Conservation (phyloP, 2,797 vertebrate species). For the Parotocinclus haroldoi region DNA sequence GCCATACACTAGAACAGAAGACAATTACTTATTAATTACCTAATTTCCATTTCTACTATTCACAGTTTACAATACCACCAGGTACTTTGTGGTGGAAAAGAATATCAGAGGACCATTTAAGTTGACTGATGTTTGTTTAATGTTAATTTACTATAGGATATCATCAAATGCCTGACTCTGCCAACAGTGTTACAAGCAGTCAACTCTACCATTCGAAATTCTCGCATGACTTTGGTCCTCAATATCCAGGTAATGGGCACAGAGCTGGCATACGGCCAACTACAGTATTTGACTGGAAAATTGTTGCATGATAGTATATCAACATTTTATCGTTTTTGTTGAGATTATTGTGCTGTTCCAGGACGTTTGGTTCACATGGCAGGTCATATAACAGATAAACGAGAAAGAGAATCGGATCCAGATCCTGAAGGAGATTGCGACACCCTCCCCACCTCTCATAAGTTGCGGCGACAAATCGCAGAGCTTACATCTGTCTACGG, state of each 20-base stretch:
- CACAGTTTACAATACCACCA: too few relatives aligned
- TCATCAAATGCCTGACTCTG: slow-evolving; percentile 60
- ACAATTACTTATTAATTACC: too few relatives aligned
- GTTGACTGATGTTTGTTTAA: neutral
- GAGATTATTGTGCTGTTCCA: slow-evolving; percentile 25
- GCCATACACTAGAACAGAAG: too few relatives aligned
- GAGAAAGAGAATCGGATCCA: slow-evolving; percentile 65
- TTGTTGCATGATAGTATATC: too few relatives aligned
- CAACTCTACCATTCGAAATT: slow-evolving; percentile 46
- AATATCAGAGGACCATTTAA: too few relatives aligned
- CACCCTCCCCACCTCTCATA: slow-evolving; percentile 57
- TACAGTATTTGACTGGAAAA: neutral
- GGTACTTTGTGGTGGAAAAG: too few relatives aligned
- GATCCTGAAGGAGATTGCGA: slow-evolving; percentile 57
- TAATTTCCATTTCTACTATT: too few relatives aligned
- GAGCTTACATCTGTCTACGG: slow-evolving; percentile 55
- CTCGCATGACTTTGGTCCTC: slow-evolving; percentile 61
- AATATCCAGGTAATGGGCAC: slow-evolving; percentile 58
- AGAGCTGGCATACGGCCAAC: neutral
- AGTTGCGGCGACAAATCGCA: slow-evolving; percentile 65
- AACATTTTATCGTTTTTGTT: too few relatives aligned
- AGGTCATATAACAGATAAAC: slow-evolving; percentile 62
- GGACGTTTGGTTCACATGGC: slow-evolving; percentile 57
- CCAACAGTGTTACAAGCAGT: slow-evolving; percentile 52
- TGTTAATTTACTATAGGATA: slow-evolving; percentile 54